Percentiles rank a stretch among this genome's conserved stretches.
Evolutionary conservation across 2,888 invertebrate species (phyloP).

Genomic region (Cryptocheilus praepositus): DNA sequence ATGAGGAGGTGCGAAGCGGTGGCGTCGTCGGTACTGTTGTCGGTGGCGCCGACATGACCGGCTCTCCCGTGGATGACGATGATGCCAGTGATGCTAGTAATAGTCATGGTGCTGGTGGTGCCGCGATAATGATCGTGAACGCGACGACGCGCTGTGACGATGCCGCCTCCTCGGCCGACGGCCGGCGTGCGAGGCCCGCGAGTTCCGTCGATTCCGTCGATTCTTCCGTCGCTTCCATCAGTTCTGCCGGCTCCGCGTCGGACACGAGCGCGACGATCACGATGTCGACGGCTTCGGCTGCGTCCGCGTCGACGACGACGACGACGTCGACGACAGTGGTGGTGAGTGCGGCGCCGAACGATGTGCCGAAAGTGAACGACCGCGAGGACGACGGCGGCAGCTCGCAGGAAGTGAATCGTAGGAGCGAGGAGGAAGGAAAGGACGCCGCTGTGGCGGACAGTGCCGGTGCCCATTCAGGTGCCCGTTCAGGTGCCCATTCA

Average conservation of each 20-base stretch:
- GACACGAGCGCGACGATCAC: too few relatives aligned
- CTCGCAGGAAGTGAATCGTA: constrained; percentile 32
- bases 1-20: not conserved
- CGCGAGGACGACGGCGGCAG: constrained; percentile 18
- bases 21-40: constrained; percentile 33
- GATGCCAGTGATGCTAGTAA: constrained; percentile 26
- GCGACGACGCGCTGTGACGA: constrained; percentile 56
- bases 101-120: constrained; percentile 13
- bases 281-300: not conserved
- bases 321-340: constrained; percentile 78
- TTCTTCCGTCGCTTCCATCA: not conserved
- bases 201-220: not conserved
- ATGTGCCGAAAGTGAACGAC: constrained; percentile 21
- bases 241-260: too few relatives aligned
- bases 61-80: constrained; percentile 7
- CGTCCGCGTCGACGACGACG: constrained; percentile 76
- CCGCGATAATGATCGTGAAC: constrained; percentile 51
- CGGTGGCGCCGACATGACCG: constrained; percentile 63
- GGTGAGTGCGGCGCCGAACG: constrained; percentile 69
- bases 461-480: constrained; percentile 26
- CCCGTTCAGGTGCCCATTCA: too few relatives aligned
- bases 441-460: constrained; percentile 20
- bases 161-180: not conserved
- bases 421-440: constrained; percentile 23
- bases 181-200: not conserved